Conservation (phyloP, 2,113 vertebrate species). For the Pelobates fuscus region DNA sequence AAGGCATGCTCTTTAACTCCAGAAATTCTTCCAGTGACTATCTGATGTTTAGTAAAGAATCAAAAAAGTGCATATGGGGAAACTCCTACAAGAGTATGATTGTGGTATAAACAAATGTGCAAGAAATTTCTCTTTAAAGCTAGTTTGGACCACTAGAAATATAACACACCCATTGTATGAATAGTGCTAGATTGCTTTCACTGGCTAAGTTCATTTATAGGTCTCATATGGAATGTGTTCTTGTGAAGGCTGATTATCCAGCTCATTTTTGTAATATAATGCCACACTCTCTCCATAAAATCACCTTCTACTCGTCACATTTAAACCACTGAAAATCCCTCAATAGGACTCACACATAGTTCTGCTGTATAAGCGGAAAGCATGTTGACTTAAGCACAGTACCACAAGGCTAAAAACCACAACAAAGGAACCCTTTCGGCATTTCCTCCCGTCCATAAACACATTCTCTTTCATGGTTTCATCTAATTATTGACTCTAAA, state of each 20-base stretch:
- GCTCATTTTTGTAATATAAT: constrained; percentile 48
- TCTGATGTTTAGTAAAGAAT: not conserved
- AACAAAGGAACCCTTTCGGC: constrained; percentile 56
- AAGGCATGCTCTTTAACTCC: no score
- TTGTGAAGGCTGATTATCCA: constrained; percentile 51
- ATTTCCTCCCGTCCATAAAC: constrained; percentile 56
- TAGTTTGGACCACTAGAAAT: not conserved
- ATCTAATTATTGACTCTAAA: constrained; percentile 42
- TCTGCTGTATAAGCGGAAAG: constrained; percentile 64
- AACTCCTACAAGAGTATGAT: not conserved
- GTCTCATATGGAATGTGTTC: constrained; percentile 7
- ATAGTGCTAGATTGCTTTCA: not conserved
- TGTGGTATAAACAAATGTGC: not conserved
- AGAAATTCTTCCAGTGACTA: no score
- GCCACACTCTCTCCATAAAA: constrained; percentile 49
- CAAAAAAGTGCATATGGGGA: not conserved
- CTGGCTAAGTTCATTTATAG: constrained; percentile 1
- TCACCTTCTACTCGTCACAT: constrained; percentile 55
- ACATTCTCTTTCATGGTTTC: constrained; percentile 54
- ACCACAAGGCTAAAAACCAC: constrained; percentile 57
- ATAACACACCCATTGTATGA: constrained; percentile 8
- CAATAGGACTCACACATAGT: constrained; percentile 51
- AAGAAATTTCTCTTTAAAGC: not conserved
- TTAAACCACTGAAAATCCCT: constrained; percentile 57
- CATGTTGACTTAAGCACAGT: constrained; percentile 51